These are phyloP conservation scores for Mesocentrotus franciscanus DNA, from an alignment of 53 echinoderm and acorn worm genomes.

Conservation along the genomic window DNA sequence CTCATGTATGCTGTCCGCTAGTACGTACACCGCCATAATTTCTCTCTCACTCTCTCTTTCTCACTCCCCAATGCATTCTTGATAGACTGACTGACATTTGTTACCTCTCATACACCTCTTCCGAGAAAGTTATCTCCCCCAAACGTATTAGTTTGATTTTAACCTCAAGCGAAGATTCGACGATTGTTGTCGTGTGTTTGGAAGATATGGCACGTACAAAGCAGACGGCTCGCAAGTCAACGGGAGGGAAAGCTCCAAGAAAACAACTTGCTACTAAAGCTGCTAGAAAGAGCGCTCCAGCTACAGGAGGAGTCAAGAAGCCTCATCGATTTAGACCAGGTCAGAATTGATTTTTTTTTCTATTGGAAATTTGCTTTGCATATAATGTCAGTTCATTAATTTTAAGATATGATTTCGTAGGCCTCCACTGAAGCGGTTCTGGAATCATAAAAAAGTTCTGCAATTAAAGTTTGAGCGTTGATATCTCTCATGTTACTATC, in stretches of 20 bases:
- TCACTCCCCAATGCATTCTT: neutral
- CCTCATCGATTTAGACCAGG: slow-evolving; percentile 97
- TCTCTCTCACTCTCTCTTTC: neutral
- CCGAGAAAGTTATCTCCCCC: neutral
- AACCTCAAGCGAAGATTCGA: neutral
- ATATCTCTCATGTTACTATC: too few relatives aligned
- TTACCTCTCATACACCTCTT: neutral
- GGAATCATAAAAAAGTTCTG: too few relatives aligned
- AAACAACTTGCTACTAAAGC: slow-evolving; percentile 97
- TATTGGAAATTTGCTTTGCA: neutral
- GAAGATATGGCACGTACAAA: slow-evolving; percentile 95
- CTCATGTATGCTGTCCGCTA: neutral
- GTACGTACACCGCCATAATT: neutral
- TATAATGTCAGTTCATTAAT: neutral
- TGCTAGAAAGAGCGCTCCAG: slow-evolving; percentile 93
- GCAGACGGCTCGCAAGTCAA: slow-evolving; percentile 96
- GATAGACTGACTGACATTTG: neutral
- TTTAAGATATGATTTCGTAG: neutral
- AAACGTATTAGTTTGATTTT: neutral
- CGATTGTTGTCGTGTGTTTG: neutral
- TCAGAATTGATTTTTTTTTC: neutral
- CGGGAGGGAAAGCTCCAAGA: slow-evolving; percentile 94
- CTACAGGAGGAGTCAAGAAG: slow-evolving; percentile 96
- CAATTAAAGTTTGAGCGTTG: too few relatives aligned
- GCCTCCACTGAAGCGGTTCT: too few relatives aligned